Conservation (phyloP, 2,797 vertebrate genomes). For the Eremophila alpestris region DNA sequence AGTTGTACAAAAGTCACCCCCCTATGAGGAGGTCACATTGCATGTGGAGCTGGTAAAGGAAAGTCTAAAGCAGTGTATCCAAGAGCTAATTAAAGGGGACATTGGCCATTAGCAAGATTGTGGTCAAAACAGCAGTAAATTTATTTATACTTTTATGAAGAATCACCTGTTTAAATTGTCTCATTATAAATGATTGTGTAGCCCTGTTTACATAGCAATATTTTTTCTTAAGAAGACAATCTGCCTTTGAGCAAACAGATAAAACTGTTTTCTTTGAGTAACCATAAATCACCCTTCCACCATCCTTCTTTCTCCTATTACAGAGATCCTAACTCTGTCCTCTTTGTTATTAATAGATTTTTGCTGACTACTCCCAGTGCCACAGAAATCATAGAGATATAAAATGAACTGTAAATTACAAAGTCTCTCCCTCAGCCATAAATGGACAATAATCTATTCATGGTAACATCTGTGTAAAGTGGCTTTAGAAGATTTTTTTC, state of each 20-base stretch:
- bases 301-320: constrained; percentile 6
- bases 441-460: constrained; percentile 41
- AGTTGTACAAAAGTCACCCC: neutral
- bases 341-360: constrained; percentile 23
- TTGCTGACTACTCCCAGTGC: constrained; percentile 1
- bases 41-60: fast-evolving
- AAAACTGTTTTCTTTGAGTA: neutral
- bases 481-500: constrained; percentile 28
- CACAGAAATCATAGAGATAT: constrained; percentile 15
- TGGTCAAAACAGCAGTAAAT: constrained; percentile 20
- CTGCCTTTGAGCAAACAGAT: constrained; percentile 21
- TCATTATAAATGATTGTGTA: neutral
- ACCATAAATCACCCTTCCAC: neutral
- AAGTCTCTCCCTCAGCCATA: neutral
- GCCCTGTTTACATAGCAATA: neutral
- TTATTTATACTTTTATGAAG: neutral
- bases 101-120: neutral
- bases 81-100: neutral
- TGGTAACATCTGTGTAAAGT: constrained; percentile 17
- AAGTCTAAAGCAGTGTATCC: neutral
- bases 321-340: neutral
- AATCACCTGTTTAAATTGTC: neutral
- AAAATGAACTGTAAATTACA: constrained; percentile 17
- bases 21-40: neutral
- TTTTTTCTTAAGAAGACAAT: neutral